A percentile compares a stretch with the other conserved stretches of the same genome.
Conservation (phyloP, 2,797 vertebrate species). For the Pseudochirops corinnae region DNA sequence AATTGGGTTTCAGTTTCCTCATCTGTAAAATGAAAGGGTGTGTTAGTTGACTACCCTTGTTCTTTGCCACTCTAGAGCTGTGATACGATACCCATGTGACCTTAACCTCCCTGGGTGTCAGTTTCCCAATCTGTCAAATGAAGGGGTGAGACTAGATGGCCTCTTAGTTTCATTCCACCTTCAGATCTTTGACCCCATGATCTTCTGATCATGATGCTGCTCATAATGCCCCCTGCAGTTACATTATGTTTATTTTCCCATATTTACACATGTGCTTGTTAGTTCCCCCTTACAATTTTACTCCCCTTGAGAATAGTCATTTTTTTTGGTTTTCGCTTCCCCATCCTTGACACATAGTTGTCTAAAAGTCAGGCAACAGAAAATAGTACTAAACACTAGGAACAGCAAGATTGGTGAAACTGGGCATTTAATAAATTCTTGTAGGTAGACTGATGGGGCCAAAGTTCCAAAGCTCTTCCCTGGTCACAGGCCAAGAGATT, state of each 20-base stretch:
- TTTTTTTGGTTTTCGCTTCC: background rate
- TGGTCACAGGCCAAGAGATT: background rate
- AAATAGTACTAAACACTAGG: background rate
- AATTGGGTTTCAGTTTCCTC: background rate
- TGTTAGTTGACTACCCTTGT: background rate
- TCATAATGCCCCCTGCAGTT: background rate
- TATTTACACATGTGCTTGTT: no score
- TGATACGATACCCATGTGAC: background rate
- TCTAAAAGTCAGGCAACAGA: background rate
- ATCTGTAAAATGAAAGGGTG: background rate
- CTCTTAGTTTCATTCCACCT: background rate
- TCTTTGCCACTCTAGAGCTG: background rate
- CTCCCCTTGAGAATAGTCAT: background rate
- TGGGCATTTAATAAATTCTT: constrained; percentile 20
- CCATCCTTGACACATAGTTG: background rate
- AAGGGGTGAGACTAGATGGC: background rate
- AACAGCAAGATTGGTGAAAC: background rate
- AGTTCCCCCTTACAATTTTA: background rate
- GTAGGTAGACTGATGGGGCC: background rate
- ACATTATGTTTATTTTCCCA: background rate
- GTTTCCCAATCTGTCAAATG: background rate
- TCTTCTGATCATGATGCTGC: background rate
- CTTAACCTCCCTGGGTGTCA: background rate
- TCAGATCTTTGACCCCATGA: background rate
- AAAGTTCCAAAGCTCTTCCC: background rate